These are phyloP conservation scores for Phyllotis vaccarum DNA, from an alignment of 2,797 vertebrate genomes.

Conservation along the genomic window DNA sequence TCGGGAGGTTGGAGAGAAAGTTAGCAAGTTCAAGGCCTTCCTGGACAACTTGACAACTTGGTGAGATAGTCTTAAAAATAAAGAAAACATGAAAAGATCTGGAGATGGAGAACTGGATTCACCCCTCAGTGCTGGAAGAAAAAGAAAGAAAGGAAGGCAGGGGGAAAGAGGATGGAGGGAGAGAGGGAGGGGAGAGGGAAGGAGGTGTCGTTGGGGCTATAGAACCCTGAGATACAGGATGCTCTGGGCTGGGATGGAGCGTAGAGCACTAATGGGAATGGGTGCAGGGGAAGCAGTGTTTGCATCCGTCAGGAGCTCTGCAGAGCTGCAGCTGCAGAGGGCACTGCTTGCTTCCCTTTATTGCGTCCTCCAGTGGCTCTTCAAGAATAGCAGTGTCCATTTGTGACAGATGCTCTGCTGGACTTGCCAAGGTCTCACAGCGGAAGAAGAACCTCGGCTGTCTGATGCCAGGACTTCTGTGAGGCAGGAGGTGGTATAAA, in stretches of 20 bases:
- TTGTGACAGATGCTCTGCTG: constrained; percentile 47
- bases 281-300: not conserved
- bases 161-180: too few species aligned
- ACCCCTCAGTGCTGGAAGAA: not conserved
- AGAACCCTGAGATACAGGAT: not conserved
- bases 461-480: constrained; percentile 11
- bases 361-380: not conserved
- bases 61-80: not conserved
- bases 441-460: not conserved
- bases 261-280: not conserved
- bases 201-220: fast-evolving
- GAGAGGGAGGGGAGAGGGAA: not conserved
- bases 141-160: not conserved
- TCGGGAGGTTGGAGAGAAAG: not conserved
- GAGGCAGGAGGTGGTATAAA: not conserved
- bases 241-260: not conserved
- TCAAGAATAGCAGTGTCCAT: not conserved
- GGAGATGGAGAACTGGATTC: not conserved
- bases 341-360: not conserved
- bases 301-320: fast-evolving
- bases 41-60: not conserved
- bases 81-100: not conserved
- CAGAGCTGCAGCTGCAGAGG: not conserved
- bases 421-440: constrained; percentile 23
- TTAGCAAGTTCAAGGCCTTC: not conserved